Evolutionary conservation across 2,797 vertebrate genomes (phyloP), one percentile per base, ranked within the genome.

Genomic region (Enteromius radiatus): DNA sequence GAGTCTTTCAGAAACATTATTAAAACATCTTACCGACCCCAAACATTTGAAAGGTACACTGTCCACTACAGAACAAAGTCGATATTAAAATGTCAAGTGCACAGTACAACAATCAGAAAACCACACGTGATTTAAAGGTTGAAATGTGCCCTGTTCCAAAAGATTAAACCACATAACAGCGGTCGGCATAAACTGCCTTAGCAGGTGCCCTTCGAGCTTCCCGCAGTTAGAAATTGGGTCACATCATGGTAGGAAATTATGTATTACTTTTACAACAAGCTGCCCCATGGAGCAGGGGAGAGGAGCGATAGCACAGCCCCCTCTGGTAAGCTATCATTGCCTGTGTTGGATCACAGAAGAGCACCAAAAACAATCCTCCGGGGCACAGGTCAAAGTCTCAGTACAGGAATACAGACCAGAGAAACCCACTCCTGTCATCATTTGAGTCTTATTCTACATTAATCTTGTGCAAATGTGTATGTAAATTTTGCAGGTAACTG

Each of bases 401-500:
- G 17, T 17, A 4, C 33, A 56, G 14, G 17, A 45, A 45, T 9
- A 68, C 10, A 28, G 36, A 68, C 19, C 10, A 56, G 2, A 38
- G 21, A 63, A 12, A 12, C 28, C 64, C 52, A 23, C 52, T 10
- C 52, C 21, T 11, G 49, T 17, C 67, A 15, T 82, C 10, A 26
- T 41, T 76, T 83, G 78, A 43, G 38, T 64, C 52, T 28, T 64
- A 26, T 52, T 67, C 43, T 83, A 74, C 77, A 73, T 61, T 81
- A 61, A 84, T 75, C 65, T 85, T 81, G 81, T 91, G 78, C 73
- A 74, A 80, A 88, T 81, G 85, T 85, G 87, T 82, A 80, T 93
- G 91, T 92, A 89, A 87, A 93, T 91, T 84, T 84, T 70, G 74
- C 85, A 70, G 36, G 81, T 87, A 63, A 54, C 47, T 70, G 82